Evolutionary conservation across 2,888 invertebrate species (phyloP).

Genomic region (Sminthurinus aureus): DNA sequence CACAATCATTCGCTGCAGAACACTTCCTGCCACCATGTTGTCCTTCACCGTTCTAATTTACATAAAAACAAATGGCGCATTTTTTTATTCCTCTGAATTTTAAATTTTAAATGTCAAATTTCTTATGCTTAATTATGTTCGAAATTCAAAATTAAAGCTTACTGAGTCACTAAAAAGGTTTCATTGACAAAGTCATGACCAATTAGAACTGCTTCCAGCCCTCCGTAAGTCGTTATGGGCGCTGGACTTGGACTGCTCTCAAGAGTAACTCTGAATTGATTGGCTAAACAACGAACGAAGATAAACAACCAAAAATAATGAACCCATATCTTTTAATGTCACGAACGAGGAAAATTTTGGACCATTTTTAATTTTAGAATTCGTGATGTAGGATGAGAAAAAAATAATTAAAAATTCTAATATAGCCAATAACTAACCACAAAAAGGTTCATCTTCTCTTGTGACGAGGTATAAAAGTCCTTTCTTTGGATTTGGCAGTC

Average conservation of each 20-base stretch:
- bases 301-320: too few species aligned
- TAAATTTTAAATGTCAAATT: too few species aligned
- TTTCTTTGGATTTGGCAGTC: constrained; percentile 44
- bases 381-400: neutral
- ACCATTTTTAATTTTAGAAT: neutral
- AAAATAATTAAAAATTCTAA: too few species aligned
- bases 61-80: neutral
- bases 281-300: constrained; percentile 68
- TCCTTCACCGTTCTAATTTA: constrained; percentile 77
- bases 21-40: constrained; percentile 74
- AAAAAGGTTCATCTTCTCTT: constrained; percentile 90
- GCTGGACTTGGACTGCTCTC: constrained; percentile 74
- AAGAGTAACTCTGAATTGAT: constrained; percentile 85
- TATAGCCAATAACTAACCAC: constrained; percentile 69
- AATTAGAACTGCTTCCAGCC: constrained; percentile 75
- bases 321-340: too few species aligned
- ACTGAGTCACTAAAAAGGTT: constrained; percentile 87
- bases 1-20: constrained; percentile 82
- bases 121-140: too few species aligned
- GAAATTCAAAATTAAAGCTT: constrained; percentile 57
- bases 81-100: too few species aligned
- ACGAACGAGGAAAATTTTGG: neutral
- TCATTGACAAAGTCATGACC: constrained; percentile 83
- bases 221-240: constrained; percentile 78
- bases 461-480: constrained; percentile 80